Conservation (phyloP, 30 jellyfish, hydroid and myxozoan genomes). For the Morbakka virulenta region DNA sequence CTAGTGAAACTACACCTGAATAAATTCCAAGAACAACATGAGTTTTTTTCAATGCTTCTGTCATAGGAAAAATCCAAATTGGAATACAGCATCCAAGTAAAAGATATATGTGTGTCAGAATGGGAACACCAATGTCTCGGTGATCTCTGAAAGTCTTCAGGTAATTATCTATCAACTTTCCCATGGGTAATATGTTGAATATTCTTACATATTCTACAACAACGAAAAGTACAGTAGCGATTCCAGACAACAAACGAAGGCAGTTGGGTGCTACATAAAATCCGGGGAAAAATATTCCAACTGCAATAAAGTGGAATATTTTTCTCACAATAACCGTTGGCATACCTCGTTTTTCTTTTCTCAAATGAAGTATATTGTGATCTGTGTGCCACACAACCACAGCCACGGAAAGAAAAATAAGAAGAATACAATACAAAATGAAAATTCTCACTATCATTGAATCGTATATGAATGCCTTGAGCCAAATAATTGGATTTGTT, state of each 20-base stretch:
- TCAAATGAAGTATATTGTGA: not conserved
- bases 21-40: conserved; percentile 14
- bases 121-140: conserved; percentile 66
- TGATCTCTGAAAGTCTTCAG: conserved; percentile 70
- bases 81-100: conserved; percentile 78
- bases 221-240: conserved; percentile 47
- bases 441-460: not conserved
- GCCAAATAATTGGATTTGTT: conserved; percentile 4
- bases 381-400: conserved; percentile 63
- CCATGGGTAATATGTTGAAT: conserved; percentile 39
- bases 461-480: not conserved
- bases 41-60: not conserved
- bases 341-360: not conserved
- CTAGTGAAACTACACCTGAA: conserved; percentile 86
- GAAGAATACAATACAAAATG: conserved; percentile 36
- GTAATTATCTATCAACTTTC: conserved; percentile 32
- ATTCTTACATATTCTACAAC: conserved; percentile 61
- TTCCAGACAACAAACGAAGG: conserved; percentile 36
- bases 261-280: conserved; percentile 36
- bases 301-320: conserved; percentile 72
- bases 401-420: conserved; percentile 25
- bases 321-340: conserved; percentile 74
- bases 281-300: conserved; percentile 57
- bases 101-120: conserved; percentile 76
- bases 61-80: conserved; percentile 59